Percentiles rank a stretch among this genome's conserved stretches.
Conservation (phyloP, 2,797 vertebrate species). For the Sebastes oblongus region DNA sequence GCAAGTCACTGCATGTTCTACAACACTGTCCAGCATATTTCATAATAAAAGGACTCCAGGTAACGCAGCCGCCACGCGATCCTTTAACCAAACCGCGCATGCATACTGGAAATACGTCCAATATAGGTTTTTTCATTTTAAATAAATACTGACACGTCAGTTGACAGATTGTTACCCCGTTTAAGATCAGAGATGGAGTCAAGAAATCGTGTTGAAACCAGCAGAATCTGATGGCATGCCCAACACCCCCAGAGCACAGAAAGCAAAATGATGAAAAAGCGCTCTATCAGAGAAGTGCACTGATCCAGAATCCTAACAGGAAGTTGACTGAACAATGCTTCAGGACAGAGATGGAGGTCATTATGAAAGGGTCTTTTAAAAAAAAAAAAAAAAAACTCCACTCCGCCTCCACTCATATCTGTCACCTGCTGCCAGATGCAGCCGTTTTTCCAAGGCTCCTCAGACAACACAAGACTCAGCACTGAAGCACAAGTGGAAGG, state of each 20-base stretch:
- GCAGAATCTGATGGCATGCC: constrained; percentile 24
- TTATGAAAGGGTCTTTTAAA: constrained; percentile 61
- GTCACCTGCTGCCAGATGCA: constrained; percentile 70
- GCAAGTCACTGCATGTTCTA: too few species aligned
- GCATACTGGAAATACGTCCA: constrained; percentile 3
- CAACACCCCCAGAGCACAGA: constrained; percentile 17
- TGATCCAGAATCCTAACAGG: constrained; percentile 64
- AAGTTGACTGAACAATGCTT: constrained; percentile 55
- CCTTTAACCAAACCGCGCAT: background rate
- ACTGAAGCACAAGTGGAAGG: constrained; percentile 53
- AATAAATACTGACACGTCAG: constrained; percentile 9
- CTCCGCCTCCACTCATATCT: constrained; percentile 59
- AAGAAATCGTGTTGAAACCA: constrained; percentile 21
- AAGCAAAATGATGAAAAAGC: constrained; percentile 37
- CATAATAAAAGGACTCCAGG: too few species aligned
- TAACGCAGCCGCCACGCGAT: too few species aligned
- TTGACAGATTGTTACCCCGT: background rate
- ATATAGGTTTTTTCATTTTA: background rate
- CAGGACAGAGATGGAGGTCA: constrained; percentile 63
- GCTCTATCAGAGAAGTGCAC: constrained; percentile 41
- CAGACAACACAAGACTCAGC: constrained; percentile 66
- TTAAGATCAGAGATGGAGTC: background rate
- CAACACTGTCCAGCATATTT: too few species aligned
- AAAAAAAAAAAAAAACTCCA: constrained; percentile 25
- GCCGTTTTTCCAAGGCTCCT: constrained; percentile 48